Evolutionary conservation across 2,888 invertebrate genomes (phyloP).

Genomic region (Platynereis dumerilii): DNA sequence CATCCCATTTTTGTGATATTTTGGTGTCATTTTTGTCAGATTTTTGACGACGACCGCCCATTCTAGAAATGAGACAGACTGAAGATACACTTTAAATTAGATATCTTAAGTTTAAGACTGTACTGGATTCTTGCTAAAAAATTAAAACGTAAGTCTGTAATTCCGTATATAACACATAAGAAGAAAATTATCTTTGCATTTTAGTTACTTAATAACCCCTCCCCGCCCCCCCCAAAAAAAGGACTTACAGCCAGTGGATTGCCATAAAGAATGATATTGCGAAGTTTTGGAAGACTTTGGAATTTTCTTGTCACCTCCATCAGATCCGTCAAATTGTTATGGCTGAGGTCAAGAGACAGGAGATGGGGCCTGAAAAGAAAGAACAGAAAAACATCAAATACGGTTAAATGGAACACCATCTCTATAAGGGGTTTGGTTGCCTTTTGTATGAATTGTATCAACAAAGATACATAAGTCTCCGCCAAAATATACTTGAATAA

Average conservation of each 20-base stretch:
- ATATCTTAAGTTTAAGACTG: background rate
- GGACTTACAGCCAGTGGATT: slow-evolving; percentile 59
- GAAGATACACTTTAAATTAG: slow-evolving; percentile 6
- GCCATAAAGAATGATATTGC: slow-evolving; percentile 57
- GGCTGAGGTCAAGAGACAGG: slow-evolving; percentile 58
- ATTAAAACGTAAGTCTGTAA: too few relatives aligned
- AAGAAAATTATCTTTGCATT: background rate
- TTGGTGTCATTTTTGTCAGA: too few relatives aligned
- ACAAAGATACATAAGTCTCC: too few relatives aligned
- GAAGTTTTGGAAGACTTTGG: slow-evolving; percentile 52
- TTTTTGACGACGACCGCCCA: too few relatives aligned
- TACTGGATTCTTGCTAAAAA: background rate
- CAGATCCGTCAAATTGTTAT: slow-evolving; percentile 59
- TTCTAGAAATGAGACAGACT: too few relatives aligned
- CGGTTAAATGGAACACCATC: background rate
- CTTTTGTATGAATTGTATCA: background rate
- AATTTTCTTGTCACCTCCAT: slow-evolving; percentile 53
- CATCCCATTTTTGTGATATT: too few relatives aligned
- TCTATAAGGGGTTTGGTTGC: background rate
- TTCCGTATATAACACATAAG: too few relatives aligned
- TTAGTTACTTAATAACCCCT: background rate
- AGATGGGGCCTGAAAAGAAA: slow-evolving; percentile 52
- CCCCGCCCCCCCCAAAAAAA: too few relatives aligned
- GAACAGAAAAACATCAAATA: slow-evolving; percentile 6
- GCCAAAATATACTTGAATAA: too few relatives aligned